Conservation (phyloP, 2,113 vertebrate species). For the Bungarus multicinctus region DNA sequence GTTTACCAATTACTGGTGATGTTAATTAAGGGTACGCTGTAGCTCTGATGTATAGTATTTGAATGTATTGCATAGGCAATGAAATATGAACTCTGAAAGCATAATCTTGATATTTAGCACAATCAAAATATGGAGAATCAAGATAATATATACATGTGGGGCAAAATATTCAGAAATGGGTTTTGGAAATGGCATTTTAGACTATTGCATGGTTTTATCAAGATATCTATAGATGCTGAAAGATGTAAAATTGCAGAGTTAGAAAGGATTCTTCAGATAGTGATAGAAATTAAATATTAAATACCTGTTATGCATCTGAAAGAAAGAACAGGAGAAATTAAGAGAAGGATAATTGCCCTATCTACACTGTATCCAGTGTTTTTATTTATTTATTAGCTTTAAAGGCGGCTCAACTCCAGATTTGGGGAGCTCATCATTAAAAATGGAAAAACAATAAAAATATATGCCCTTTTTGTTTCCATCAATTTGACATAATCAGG, state of each 20-base stretch:
- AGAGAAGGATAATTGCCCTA: not conserved
- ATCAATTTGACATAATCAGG: not conserved
- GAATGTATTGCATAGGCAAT: not conserved
- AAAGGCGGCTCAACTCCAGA: not conserved
- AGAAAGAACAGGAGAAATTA: not conserved
- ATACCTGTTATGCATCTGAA: not conserved
- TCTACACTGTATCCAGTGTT: not conserved
- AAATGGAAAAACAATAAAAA: not conserved
- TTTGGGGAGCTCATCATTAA: not conserved
- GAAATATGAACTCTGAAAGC: fast-evolving
- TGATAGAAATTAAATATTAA: not conserved
- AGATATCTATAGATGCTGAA: not conserved
- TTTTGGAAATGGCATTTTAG: not conserved
- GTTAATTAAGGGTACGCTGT: not conserved
- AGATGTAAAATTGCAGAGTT: fast-evolving
- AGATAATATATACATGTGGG: not conserved
- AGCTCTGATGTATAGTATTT: not conserved
- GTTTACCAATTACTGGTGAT: not conserved
- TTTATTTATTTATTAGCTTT: not conserved
- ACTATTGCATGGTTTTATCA: not conserved
- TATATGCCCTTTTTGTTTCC: not conserved
- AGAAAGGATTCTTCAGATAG: not conserved
- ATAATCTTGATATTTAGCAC: fast-evolving
- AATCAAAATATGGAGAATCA: not conserved
- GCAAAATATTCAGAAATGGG: not conserved